These are phyloP conservation scores for Azorinus chamasolen DNA, from an alignment of 2,888 invertebrate species.

Conservation along the genomic window DNA sequence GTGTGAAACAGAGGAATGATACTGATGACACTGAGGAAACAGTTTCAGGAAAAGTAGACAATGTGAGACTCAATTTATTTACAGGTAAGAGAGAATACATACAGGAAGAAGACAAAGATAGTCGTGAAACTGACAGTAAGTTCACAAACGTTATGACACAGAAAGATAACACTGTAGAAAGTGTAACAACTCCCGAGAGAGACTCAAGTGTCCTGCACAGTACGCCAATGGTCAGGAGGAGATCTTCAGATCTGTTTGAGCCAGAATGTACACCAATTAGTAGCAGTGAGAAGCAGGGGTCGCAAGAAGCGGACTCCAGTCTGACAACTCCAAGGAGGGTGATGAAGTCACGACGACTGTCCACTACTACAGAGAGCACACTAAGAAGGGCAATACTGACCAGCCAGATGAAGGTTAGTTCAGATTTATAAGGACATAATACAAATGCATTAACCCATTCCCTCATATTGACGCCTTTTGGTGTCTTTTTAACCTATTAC, in stretches of 20 bases:
- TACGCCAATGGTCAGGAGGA: slow-evolving; percentile 57
- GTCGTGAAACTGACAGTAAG: neutral
- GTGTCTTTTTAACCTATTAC: no score
- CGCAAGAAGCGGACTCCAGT: slow-evolving; percentile 19
- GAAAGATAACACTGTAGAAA: neutral
- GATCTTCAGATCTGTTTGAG: slow-evolving; percentile 64
- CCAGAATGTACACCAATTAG: slow-evolving; percentile 65
- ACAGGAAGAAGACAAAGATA: no score
- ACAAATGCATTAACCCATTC: no score
- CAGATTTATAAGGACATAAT: neutral
- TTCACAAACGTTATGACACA: slow-evolving; percentile 16
- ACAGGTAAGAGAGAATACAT: slow-evolving; percentile 38
- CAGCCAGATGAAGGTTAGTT: slow-evolving; percentile 76
- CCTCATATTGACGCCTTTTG: no score
- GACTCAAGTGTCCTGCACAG: slow-evolving; percentile 48
- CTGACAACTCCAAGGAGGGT: slow-evolving; percentile 69
- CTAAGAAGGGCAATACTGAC: slow-evolving; percentile 69
- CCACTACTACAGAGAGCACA: slow-evolving; percentile 69
- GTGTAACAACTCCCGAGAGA: neutral
- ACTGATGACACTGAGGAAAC: neutral
- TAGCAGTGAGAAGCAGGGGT: slow-evolving; percentile 13
- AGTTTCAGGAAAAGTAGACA: neutral
- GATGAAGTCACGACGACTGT: slow-evolving; percentile 59
- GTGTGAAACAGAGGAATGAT: neutral
- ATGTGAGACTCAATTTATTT: slow-evolving; percentile 44